These are phyloP conservation scores for Drosophila imparisetae DNA, from an alignment of 2,888 invertebrate genomes.

Conservation along the genomic window DNA sequence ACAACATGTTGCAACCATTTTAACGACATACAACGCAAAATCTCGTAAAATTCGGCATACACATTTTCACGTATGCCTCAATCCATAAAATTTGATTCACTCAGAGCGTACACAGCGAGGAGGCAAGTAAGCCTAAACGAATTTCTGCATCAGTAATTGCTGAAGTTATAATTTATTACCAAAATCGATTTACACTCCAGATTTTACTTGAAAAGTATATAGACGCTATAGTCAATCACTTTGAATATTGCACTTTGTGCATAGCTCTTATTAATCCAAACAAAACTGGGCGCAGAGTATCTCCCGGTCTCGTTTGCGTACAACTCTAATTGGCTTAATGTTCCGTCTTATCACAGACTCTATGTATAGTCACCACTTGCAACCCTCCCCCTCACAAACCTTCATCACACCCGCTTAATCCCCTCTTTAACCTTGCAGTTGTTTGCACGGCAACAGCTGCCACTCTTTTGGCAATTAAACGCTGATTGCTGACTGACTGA, in stretches of 20 bases:
- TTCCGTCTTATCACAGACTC: neutral
- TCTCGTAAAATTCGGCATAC: neutral
- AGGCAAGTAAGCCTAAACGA: neutral
- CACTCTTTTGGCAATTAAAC: constrained; percentile 9
- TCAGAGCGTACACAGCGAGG: neutral
- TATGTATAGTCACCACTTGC: neutral
- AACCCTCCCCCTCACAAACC: too few relatives aligned
- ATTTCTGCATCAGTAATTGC: neutral
- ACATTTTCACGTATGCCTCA: neutral
- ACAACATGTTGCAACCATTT: constrained; percentile 33
- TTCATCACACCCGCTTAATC: neutral
- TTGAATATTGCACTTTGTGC: neutral
- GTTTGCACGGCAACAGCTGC: constrained; percentile 16
- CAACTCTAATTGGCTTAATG: neutral
- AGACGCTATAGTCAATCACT: neutral
- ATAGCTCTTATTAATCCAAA: neutral
- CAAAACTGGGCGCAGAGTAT: neutral
- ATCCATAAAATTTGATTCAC: constrained; percentile 1
- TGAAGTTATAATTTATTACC: neutral
- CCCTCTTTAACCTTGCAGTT: neutral
- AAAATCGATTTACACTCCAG: neutral
- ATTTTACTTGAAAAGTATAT: neutral
- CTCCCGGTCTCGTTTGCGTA: neutral
- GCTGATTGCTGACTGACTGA: constrained; percentile 5
- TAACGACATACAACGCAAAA: constrained; percentile 1